A percentile compares a stretch with the other conserved stretches of the same genome.
Conservation (phyloP, 2,797 vertebrate species). For the Botia kubotai region DNA sequence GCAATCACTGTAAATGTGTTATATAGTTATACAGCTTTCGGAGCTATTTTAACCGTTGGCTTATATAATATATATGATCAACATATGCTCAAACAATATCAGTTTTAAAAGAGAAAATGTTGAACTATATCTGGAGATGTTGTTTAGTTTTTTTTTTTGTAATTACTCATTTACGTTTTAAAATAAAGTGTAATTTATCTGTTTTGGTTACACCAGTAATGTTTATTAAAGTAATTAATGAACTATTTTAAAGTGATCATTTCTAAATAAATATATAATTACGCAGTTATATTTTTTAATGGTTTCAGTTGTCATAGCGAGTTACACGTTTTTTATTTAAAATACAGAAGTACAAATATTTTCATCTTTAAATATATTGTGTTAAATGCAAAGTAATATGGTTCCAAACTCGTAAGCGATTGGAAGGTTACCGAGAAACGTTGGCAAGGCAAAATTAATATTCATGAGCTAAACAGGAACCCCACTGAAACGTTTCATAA, state of each 20-base stretch:
- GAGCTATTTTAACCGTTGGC: conserved; percentile 18
- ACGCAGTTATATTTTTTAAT: too few relatives aligned
- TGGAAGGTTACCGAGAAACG: background rate
- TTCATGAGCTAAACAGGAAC: conserved; percentile 13
- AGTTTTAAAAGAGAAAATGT: background rate
- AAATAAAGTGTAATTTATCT: conserved; percentile 41
- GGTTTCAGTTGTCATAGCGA: too few relatives aligned
- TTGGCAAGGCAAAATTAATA: background rate
- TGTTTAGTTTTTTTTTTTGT: background rate
- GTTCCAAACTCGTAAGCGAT: background rate
- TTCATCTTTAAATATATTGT: background rate
- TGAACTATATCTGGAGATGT: background rate
- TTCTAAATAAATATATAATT: too few relatives aligned
- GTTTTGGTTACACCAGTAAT: background rate
- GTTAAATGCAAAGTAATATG: background rate
- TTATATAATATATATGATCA: background rate
- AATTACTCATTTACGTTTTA: background rate
- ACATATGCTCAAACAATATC: background rate
- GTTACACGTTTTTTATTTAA: too few relatives aligned
- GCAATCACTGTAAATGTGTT: background rate
- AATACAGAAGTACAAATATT: too few relatives aligned
- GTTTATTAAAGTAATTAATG: background rate
- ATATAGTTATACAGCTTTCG: background rate
- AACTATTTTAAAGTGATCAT: background rate
- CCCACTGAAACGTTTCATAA: background rate